Conservation (phyloP, 2,113 vertebrate species). For the Cyanoliseus patagonus region DNA sequence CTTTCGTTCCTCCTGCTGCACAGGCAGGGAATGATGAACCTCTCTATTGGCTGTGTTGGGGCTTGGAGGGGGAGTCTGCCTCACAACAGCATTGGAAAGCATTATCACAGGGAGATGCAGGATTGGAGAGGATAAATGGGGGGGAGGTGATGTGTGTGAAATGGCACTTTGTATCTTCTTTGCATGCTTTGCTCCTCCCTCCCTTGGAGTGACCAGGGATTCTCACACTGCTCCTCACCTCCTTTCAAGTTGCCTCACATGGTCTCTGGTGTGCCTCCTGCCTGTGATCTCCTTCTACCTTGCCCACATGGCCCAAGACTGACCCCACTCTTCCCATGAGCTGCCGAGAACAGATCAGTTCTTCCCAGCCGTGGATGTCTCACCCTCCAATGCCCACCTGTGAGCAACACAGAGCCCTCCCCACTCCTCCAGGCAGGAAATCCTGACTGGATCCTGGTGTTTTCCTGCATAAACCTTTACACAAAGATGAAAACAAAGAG, state of each 20-base stretch:
- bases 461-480: background rate
- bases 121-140: background rate
- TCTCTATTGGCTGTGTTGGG: background rate
- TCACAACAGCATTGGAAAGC: background rate
- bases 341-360: fast-evolving
- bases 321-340: background rate
- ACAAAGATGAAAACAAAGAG: background rate
- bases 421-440: background rate
- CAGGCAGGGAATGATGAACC: background rate
- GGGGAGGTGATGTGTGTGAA: background rate
- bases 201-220: background rate
- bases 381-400: background rate
- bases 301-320: background rate
- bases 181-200: background rate
- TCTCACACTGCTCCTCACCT: background rate
- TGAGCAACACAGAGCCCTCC: background rate
- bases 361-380: background rate
- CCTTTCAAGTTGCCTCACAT: fast-evolving
- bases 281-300: background rate
- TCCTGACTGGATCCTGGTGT: background rate
- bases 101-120: background rate
- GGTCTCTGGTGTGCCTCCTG: background rate
- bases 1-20: background rate
- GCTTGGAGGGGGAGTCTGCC: background rate
- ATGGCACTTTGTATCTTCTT: background rate